Conservation (phyloP, 2,888 invertebrate genomes). For the Eubasilissa splendida region DNA sequence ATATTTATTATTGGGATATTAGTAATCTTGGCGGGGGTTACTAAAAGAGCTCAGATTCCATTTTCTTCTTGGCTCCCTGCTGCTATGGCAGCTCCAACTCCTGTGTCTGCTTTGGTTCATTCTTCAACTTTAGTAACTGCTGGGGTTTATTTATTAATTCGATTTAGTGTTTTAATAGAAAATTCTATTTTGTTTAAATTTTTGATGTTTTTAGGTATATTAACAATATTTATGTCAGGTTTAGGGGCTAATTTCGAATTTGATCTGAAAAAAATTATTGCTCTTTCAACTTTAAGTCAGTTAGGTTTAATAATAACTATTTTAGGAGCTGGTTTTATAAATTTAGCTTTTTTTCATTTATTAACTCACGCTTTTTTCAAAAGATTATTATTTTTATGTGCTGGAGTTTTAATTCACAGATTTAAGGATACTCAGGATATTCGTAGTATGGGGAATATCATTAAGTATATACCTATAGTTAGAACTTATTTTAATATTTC, state of each 20-base stretch:
- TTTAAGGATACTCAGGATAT: conserved; percentile 78
- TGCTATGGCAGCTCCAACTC: conserved; percentile 84
- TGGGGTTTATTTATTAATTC: conserved; percentile 82
- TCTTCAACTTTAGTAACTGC: conserved; percentile 74
- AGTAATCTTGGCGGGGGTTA: conserved; percentile 75
- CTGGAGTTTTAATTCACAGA: conserved; percentile 79
- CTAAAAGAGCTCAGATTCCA: conserved; percentile 87
- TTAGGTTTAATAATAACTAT: too few species aligned
- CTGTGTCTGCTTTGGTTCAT: conserved; percentile 78
- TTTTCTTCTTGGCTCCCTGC: conserved; percentile 85
- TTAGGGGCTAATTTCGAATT: too few species aligned
- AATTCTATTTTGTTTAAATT: too few species aligned
- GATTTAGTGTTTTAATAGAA: conserved; percentile 68
- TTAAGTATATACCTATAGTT: too few species aligned
- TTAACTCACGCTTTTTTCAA: conserved; percentile 84
- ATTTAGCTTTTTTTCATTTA: conserved; percentile 77
- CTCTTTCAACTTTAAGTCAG: too few species aligned
- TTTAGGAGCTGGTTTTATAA: conserved; percentile 65
- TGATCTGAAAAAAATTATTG: too few species aligned
- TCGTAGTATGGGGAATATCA: conserved; percentile 74
- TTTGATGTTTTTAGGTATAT: too few species aligned
- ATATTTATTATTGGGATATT: conserved; percentile 68
- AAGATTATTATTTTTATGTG: conserved; percentile 81
- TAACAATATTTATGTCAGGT: too few species aligned
- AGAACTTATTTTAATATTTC: too few species aligned